phyloP scores from a whole-genome alignment of 2,113 vertebrate genomes.

The Tautogolabrus adspersus region DNA sequence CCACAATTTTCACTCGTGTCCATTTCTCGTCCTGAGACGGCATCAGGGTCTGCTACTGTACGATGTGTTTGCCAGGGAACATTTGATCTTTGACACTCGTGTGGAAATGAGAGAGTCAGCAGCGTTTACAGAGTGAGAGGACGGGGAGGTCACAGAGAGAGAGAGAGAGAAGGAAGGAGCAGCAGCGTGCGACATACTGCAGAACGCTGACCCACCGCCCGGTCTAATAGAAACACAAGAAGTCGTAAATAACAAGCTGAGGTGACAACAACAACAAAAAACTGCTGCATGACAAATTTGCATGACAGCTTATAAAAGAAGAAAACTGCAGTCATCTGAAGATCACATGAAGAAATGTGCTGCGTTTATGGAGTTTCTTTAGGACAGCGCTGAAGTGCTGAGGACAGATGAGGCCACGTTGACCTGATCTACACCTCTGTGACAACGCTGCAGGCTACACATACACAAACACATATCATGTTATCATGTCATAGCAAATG shows the following conservation, averaged over 20 bases:
- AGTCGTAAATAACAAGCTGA: constrained; percentile 34
- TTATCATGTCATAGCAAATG: not conserved
- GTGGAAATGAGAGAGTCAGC: constrained; percentile 37
- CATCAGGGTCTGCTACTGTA: constrained; percentile 12
- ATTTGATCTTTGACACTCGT: constrained; percentile 31
- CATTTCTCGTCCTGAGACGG: not conserved
- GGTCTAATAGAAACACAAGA: constrained; percentile 34
- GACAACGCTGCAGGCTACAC: not conserved
- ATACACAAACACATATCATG: not conserved
- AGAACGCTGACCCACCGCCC: constrained; percentile 29
- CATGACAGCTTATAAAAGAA: not conserved
- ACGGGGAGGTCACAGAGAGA: constrained; percentile 26
- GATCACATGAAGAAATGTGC: not conserved
- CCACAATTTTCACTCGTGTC: not conserved
- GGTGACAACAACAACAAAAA: constrained; percentile 36
- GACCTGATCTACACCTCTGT: not conserved
- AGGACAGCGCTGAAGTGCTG: too few relatives aligned
- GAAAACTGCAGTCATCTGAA: not conserved
- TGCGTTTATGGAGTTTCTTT: too few relatives aligned
- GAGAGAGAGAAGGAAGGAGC: not conserved
- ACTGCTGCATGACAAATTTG: not conserved
- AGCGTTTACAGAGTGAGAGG: constrained; percentile 1
- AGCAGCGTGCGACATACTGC: not conserved
- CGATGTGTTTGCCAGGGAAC: constrained; percentile 3
- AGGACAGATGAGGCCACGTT: not conserved